phyloP scores from a whole-genome alignment of 2,888 invertebrate species.

The Tetrapedia diversipes region DNA sequence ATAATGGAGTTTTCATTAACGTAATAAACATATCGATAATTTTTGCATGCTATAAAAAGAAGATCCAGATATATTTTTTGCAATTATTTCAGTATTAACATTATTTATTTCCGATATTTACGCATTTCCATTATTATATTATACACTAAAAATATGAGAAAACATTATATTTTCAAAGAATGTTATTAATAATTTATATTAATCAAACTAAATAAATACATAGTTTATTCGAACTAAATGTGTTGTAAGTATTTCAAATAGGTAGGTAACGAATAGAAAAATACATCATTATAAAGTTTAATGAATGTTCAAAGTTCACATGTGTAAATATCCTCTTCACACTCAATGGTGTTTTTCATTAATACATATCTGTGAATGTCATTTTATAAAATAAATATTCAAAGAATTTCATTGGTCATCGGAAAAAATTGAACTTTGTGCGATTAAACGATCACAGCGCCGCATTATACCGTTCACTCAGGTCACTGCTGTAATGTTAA shows the following conservation, averaged over 20 bases:
- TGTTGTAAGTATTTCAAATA: too few relatives aligned
- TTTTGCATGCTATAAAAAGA: neutral
- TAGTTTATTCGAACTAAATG: too few relatives aligned
- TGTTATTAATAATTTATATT: too few relatives aligned
- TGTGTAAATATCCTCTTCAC: neutral
- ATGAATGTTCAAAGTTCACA: conserved; percentile 21
- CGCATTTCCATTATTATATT: neutral
- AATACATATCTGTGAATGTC: too few relatives aligned
- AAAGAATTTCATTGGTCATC: conserved; percentile 31
- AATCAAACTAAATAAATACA: too few relatives aligned
- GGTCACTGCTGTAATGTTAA: neutral
- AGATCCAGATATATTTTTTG: neutral
- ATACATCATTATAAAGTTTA: conserved; percentile 2
- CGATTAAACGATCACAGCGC: conserved; percentile 47
- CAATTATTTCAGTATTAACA: neutral
- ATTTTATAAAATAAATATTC: neutral
- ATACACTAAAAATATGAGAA: neutral
- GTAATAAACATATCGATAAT: neutral
- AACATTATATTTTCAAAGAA: neutral
- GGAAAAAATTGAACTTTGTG: conserved; percentile 22
- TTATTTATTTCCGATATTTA: neutral
- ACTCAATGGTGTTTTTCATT: neutral
- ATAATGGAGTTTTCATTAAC: neutral
- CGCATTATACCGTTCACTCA: neutral
- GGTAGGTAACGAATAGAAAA: too few relatives aligned